Evolutionary conservation across 2,797 vertebrate genomes (phyloP).

Genomic region (Rhynchonycteris naso): DNA sequence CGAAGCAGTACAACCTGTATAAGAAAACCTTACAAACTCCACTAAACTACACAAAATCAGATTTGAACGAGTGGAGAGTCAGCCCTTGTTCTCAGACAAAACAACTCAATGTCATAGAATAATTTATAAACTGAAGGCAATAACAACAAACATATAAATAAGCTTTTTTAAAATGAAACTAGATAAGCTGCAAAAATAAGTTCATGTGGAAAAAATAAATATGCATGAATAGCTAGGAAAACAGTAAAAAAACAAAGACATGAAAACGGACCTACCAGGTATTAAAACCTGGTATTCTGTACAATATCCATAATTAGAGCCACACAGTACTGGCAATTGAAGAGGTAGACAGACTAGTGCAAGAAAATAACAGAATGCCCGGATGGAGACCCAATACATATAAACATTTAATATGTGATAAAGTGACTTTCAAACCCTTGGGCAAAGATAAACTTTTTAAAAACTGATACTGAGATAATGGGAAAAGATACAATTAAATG

Average conservation of each 20-base stretch:
- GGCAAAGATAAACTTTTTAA: not conserved
- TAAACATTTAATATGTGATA: not conserved
- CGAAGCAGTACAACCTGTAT: not conserved
- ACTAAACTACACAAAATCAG: not conserved
- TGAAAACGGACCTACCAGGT: not conserved
- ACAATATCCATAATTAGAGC: not conserved
- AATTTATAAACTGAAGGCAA: not conserved
- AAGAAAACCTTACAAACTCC: not conserved
- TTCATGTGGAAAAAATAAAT: not conserved
- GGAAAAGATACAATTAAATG: not conserved
- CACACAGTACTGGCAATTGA: not conserved
- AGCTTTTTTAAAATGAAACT: not conserved
- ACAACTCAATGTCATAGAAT: not conserved
- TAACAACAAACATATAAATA: not conserved
- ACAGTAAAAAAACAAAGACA: not conserved
- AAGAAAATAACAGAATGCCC: not conserved
- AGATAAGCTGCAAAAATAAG: not conserved
- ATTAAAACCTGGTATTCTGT: too few relatives aligned
- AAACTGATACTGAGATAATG: not conserved
- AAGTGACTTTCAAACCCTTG: not conserved
- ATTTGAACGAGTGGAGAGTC: not conserved
- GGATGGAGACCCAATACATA: not conserved
- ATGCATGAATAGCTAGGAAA: not conserved
- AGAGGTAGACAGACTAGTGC: not conserved
- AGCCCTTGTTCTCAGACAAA: not conserved